These are phyloP conservation scores for Trissolcus brochymenae DNA, from an alignment of 2,888 invertebrate genomes.

Conservation along the genomic window DNA sequence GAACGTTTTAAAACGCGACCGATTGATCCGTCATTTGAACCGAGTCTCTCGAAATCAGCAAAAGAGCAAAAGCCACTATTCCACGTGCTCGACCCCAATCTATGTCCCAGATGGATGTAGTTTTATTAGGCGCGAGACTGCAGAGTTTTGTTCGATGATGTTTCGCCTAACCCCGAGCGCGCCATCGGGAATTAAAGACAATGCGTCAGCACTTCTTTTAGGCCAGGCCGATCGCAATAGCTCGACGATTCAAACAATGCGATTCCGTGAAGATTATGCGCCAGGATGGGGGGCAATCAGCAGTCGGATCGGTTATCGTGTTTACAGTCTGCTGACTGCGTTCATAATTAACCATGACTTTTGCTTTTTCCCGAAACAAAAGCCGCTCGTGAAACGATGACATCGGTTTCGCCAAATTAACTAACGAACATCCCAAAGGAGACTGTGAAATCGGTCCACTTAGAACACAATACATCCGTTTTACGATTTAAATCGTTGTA, in stretches of 20 bases:
- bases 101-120: constrained; percentile 41
- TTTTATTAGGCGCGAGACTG: constrained; percentile 52
- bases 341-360: constrained; percentile 67
- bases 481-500: constrained; percentile 11
- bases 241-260: constrained; percentile 65
- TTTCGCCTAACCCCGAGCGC: constrained; percentile 60
- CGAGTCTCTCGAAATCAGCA: constrained; percentile 61
- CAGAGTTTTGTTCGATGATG: constrained; percentile 47
- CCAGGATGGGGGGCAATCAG: constrained; percentile 61
- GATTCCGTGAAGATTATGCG: constrained; percentile 69
- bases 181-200: constrained; percentile 64
- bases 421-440: constrained; percentile 31
- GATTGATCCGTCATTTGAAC: constrained; percentile 36
- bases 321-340: constrained; percentile 60
- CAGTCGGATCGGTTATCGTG: constrained; percentile 64
- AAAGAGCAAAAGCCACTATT: constrained; percentile 57
- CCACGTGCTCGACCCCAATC: constrained; percentile 52
- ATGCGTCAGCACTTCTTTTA: constrained; percentile 70
- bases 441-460: constrained; percentile 15
- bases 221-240: constrained; percentile 63
- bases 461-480: constrained; percentile 2
- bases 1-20: constrained; percentile 12
- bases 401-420: constrained; percentile 40
- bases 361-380: constrained; percentile 59
- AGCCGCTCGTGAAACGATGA: constrained; percentile 42